A percentile compares a stretch with the other conserved stretches of the same genome.
These are phyloP conservation scores for Ligdia adustata DNA, from an alignment of 2,888 invertebrate species.

Conservation along the genomic window DNA sequence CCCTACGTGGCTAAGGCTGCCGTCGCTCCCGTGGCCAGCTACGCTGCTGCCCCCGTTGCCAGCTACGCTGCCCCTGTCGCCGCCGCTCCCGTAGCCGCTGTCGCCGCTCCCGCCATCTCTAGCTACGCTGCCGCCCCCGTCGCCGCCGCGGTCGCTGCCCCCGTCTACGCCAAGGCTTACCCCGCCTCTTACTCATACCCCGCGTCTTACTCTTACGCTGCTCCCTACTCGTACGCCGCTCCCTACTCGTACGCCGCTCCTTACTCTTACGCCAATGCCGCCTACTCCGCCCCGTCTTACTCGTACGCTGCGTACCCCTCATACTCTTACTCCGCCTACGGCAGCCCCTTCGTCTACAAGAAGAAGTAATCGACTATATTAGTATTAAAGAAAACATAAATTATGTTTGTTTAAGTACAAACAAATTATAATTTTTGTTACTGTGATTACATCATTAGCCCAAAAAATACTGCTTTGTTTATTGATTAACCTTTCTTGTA, in stretches of 20 bases:
- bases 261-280: constrained; percentile 20
- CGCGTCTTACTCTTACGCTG: background rate
- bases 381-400: background rate
- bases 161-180: constrained; percentile 27
- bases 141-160: constrained; percentile 20
- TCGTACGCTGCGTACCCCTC: constrained; percentile 5
- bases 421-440: no score
- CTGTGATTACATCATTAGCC: no score
- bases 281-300: constrained; percentile 5
- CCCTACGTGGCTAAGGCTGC: background rate
- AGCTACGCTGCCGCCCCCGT: constrained; percentile 25
- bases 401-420: no score
- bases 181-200: constrained; percentile 3
- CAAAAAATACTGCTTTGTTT: no score
- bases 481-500: no score
- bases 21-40: no score
- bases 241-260: constrained; percentile 23
- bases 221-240: background rate
- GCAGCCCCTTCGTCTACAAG: constrained; percentile 24
- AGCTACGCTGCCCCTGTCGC: background rate
- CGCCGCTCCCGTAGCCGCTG: background rate
- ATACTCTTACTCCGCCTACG: constrained; percentile 10
- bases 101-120: background rate
- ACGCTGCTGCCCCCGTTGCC: background rate
- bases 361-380: constrained; percentile 26